Evolutionary conservation across 2,888 invertebrate species (phyloP).

Genomic region (Trachelus troglodyta): DNA sequence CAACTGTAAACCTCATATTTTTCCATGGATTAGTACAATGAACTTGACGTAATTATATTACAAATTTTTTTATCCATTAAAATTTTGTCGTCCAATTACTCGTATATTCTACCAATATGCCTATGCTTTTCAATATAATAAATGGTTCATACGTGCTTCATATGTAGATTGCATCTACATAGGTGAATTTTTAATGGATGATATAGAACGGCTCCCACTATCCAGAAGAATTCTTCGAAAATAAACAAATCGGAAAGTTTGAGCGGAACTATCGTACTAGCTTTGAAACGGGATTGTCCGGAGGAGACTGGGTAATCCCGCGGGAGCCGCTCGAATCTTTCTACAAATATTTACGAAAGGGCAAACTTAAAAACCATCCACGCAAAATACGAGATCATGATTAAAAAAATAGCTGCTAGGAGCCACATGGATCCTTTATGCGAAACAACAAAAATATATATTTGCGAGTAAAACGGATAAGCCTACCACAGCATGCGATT

Average conservation of each 20-base stretch:
- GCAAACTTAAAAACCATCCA: neutral
- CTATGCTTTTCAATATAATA: neutral
- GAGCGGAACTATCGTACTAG: neutral
- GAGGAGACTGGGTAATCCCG: neutral
- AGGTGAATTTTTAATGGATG: neutral
- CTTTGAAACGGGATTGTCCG: neutral
- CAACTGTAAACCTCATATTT: neutral
- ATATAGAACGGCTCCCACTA: neutral
- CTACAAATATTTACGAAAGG: constrained; percentile 3
- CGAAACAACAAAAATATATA: neutral
- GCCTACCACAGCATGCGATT: neutral
- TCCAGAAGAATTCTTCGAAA: neutral
- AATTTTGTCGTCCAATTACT: neutral
- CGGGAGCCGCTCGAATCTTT: neutral
- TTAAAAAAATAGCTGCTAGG: neutral
- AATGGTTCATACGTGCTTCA: neutral
- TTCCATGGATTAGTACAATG: neutral
- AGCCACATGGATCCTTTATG: neutral
- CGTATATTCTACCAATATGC: neutral
- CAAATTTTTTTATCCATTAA: neutral
- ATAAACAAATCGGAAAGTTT: constrained; percentile 2
- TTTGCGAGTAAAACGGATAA: neutral
- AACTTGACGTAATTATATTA: neutral
- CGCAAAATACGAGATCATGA: neutral
- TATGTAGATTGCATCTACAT: neutral